phyloP scores from a whole-genome alignment of 1,140 invertebrate genomes.

The Ephestia elutella region DNA sequence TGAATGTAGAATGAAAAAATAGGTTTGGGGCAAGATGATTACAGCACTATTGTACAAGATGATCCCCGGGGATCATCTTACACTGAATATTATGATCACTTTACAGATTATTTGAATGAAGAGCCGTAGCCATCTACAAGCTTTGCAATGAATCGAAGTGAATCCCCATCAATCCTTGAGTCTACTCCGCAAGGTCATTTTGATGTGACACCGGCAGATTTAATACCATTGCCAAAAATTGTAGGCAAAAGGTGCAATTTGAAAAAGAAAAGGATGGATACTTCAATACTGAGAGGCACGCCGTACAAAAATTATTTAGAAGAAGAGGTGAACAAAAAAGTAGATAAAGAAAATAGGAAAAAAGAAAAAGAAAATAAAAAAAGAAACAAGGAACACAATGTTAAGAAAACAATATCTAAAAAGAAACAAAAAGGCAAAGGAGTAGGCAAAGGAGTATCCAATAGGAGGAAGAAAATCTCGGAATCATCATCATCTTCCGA shows the following conservation, averaged over 20 bases:
- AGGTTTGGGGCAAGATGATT: too few relatives aligned
- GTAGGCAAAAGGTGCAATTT: not conserved
- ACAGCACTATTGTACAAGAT: too few relatives aligned
- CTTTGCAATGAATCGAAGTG: not conserved
- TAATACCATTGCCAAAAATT: not conserved
- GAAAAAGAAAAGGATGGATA: not conserved
- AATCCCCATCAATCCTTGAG: too few relatives aligned
- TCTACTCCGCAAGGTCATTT: not conserved
- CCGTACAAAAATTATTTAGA: constrained; percentile 27
- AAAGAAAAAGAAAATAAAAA: too few relatives aligned
- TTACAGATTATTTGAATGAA: not conserved
- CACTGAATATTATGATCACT: too few relatives aligned
- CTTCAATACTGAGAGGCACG: not conserved
- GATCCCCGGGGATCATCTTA: too few relatives aligned
- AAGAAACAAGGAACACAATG: constrained; percentile 13
- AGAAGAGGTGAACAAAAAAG: constrained; percentile 16
- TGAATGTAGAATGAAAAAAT: too few relatives aligned
- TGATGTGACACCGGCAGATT: not conserved
- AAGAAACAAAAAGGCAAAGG: not conserved
- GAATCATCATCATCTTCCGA: not conserved
- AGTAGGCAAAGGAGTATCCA: not conserved
- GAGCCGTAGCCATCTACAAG: not conserved
- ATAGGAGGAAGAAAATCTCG: not conserved
- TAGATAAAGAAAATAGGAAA: constrained; percentile 12
- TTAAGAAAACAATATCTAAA: constrained; percentile 2